phyloP scores from a whole-genome alignment of 2,113 vertebrate genomes.

The Eudyptes chrysolophus region DNA sequence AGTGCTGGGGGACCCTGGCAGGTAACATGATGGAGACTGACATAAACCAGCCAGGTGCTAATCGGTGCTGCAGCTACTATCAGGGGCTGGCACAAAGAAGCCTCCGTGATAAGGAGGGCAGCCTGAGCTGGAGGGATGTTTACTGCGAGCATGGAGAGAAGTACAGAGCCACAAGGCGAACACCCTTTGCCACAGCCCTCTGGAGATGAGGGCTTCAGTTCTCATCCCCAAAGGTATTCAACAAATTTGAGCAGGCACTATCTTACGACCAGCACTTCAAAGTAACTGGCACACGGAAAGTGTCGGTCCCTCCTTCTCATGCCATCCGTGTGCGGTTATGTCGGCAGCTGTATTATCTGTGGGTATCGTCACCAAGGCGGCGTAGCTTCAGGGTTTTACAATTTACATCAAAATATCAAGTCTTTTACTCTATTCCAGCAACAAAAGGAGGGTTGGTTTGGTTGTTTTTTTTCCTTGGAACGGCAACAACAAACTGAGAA shows the following conservation, averaged over 20 bases:
- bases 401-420: not conserved
- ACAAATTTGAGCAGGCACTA: not conserved
- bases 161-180: not conserved
- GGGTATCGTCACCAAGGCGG: not conserved
- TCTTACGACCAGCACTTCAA: not conserved
- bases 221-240: not conserved
- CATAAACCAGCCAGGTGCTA: not conserved
- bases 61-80: not conserved
- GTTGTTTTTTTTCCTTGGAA: not conserved
- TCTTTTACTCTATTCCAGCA: not conserved
- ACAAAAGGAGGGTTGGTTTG: not conserved
- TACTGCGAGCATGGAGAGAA: not conserved
- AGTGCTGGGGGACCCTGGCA: not conserved
- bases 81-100: not conserved
- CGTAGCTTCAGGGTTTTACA: not conserved
- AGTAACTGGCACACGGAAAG: not conserved
- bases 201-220: not conserved
- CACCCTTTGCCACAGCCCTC: not conserved
- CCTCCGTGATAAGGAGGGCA: accelerated
- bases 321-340: not conserved
- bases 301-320: not conserved
- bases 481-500: not conserved
- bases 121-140: not conserved
- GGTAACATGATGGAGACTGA: not conserved
- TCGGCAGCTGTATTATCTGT: not conserved